Base-by-base conservation (phyloP, 2,888 invertebrate species). In the Imbricaverruca yamaguchii region DNA sequence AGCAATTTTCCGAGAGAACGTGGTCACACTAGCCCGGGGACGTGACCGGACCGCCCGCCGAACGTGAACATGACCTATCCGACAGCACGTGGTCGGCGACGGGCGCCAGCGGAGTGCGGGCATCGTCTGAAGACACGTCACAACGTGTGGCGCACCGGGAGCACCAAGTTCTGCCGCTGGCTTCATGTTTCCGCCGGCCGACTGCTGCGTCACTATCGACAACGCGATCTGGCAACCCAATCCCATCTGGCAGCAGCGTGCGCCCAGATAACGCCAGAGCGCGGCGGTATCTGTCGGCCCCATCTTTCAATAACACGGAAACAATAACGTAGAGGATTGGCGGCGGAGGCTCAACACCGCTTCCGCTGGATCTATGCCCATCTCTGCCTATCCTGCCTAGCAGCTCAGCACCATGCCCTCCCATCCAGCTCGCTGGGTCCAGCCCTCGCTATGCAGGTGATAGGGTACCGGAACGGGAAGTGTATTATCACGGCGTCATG, bases 171-270 rank as follows among this genome's bases (percentile, higher is more conserved):
- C 69, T 12, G 23, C 69, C 23, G 39, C 39, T 0, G 6, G 39
- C 39, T 39, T 39, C 39, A 39, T 4, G 39, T 39, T 39, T 39
- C 15, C 74, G 39, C 18, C 74, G 4, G 18, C 55, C 11, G 6
- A 55, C 21, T 23, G 0, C 23, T 21, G 74, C 74, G 74, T 15
- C 74, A 21, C 74, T 74, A 74, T 74, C 74, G 74, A 21, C 74
- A 21, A 13, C 53, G 21, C 74, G 53, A 74, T 74, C 74, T 74
- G 74, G 74, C 53, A 74, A 74, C 74, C 55, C 74, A 74, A 74
- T 74, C 74, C 74, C 74, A 74, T 74, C 74, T 74, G 74, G 74
- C 74, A 74, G 74, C 74, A 3, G 74, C 39, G 74, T 55, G 55
- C 74, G 53, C 53, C 74, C 12, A 74, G 74, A 74, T 74, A 74